A percentile compares a stretch with the other conserved stretches of the same genome.
These are phyloP conservation scores for Nyctereutes procyonoides DNA, from an alignment of 2,113 vertebrate genomes.

Conservation along the genomic window DNA sequence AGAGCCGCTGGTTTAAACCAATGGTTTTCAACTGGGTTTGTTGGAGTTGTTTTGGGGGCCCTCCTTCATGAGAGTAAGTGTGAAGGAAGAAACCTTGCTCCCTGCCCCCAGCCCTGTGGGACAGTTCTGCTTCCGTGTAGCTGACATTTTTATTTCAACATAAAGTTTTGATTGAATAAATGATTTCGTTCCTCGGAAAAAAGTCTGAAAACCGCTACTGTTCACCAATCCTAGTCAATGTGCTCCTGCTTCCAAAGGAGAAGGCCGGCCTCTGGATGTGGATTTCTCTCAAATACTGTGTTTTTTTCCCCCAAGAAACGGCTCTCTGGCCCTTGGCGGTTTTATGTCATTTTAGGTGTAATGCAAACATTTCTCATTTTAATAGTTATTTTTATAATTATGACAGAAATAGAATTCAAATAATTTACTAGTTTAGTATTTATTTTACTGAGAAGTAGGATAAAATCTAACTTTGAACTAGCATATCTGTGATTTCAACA, in stretches of 20 bases:
- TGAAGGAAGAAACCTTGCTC: not conserved
- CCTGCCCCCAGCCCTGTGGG: not conserved
- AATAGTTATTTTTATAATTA: not conserved
- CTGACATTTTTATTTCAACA: not conserved
- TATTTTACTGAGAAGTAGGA: not conserved
- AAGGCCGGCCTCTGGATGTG: not conserved
- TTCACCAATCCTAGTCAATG: not conserved
- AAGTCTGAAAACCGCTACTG: not conserved
- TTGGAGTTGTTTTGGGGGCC: not conserved
- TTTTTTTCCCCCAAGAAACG: not conserved
- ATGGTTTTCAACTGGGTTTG: not conserved
- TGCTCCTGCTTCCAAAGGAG: not conserved
- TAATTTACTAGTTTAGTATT: not conserved
- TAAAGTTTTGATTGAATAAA: not conserved
- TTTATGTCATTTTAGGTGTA: not conserved
- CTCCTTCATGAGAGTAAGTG: not conserved
- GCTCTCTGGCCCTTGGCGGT: rapidly evolving
- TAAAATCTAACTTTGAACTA: not conserved
- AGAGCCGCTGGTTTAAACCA: not conserved
- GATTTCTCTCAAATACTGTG: not conserved
- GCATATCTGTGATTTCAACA: not conserved
- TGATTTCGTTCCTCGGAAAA: not conserved
- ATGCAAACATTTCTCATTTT: not conserved
- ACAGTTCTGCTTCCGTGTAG: not conserved
- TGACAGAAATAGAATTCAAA: not conserved